Evolutionary conservation across 2,888 invertebrate genomes (phyloP).

Genomic region (Ophonus ardosiacus): DNA sequence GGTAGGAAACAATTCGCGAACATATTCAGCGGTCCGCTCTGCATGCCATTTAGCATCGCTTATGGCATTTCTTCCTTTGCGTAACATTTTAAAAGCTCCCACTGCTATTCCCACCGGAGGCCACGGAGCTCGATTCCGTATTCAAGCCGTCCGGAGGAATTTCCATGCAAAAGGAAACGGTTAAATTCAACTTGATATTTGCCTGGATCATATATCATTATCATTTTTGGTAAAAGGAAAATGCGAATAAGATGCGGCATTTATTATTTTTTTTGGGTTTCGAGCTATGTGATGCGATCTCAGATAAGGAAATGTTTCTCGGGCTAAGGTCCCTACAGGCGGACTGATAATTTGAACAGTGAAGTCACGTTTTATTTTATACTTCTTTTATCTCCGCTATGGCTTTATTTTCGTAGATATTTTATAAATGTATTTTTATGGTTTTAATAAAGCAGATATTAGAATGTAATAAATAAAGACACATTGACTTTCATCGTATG

Average conservation of each 20-base stretch:
- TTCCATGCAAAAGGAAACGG: conserved; percentile 59
- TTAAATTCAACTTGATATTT: conserved; percentile 61
- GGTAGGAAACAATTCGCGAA: conserved; percentile 14
- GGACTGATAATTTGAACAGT: conserved; percentile 39
- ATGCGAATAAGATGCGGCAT: conserved; percentile 62
- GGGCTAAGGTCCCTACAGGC: background rate
- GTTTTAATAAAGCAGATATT: background rate
- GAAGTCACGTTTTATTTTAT: conserved; percentile 60
- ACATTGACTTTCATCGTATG: background rate
- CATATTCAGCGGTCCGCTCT: background rate
- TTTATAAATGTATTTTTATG: background rate
- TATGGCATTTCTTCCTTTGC: conserved; percentile 50
- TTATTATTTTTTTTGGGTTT: conserved; percentile 58
- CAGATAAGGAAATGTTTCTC: conserved; percentile 3
- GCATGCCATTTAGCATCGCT: conserved; percentile 50
- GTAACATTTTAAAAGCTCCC: conserved; percentile 56
- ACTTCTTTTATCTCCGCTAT: conserved; percentile 39
- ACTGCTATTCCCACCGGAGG: conserved; percentile 42
- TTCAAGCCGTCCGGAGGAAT: conserved; percentile 47
- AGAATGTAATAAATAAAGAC: background rate
- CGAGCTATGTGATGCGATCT: conserved; percentile 34
- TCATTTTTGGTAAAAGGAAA: conserved; percentile 59
- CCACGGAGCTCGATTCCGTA: conserved; percentile 30
- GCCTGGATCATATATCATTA: conserved; percentile 62
- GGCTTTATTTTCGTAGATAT: conserved; percentile 39